These are phyloP conservation scores for Melanocharis versteri DNA, from an alignment of 2,113 vertebrate species.

Conservation along the genomic window DNA sequence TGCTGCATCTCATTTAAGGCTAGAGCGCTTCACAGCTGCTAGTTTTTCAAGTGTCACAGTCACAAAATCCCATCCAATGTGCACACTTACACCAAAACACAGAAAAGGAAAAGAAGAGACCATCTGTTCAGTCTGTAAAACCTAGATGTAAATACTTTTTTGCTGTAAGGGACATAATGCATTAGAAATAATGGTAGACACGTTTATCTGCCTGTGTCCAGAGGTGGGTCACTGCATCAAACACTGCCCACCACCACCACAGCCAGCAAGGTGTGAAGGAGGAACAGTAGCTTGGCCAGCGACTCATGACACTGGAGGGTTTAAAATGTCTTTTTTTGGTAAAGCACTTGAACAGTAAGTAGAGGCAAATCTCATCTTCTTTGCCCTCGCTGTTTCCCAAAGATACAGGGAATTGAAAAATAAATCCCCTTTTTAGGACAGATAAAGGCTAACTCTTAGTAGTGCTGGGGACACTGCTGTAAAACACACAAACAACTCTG, in stretches of 20 bases:
- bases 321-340: not conserved
- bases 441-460: not conserved
- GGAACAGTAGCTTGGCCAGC: not conserved
- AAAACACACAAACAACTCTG: not conserved
- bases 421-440: not conserved
- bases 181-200: not conserved
- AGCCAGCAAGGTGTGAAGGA: not conserved
- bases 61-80: conserved; percentile 12
- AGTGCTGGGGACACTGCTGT: not conserved
- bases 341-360: not conserved
- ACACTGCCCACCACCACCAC: not conserved
- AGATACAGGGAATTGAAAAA: not conserved
- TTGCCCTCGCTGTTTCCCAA: not conserved
- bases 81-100: conserved; percentile 42
- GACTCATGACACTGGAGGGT: not conserved
- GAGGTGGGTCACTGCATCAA: not conserved
- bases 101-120: not conserved
- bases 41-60: conserved; percentile 42
- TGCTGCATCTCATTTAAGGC: conserved; percentile 32
- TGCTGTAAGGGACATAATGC: not conserved
- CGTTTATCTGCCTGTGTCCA: not conserved
- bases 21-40: conserved; percentile 5
- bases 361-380: not conserved
- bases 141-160: not conserved
- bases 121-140: conserved; percentile 40